Evolutionary conservation across 2,113 vertebrate species (phyloP), one percentile per base, ranked within the genome.

Genomic region (Elephantulus edwardii): DNA sequence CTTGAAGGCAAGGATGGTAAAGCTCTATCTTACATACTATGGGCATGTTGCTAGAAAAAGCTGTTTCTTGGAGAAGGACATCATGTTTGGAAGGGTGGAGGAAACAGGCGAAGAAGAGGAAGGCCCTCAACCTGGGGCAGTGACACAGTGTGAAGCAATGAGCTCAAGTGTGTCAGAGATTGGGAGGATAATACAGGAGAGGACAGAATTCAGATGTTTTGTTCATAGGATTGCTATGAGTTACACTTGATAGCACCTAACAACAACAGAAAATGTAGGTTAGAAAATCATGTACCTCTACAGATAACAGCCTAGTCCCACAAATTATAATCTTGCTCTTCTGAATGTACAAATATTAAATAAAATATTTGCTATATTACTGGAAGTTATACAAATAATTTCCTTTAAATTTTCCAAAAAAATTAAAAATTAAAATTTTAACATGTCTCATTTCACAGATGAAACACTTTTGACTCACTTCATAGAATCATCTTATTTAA

Each of bases 341-440:
- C 79, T 81, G 17, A 92, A 54, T 50, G 19, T 56, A 71, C 22
- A 78, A 82, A 48, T 72, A 54, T 90, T 77, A 48, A 77, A 76
- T 58, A 94, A 90, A 93, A 94, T 83, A 86, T 89, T 64, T 89
- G 60, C 77, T 85, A 50, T 83, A 91, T 94, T 92, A 79, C 64
- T 93, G 77, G 78, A 95, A 94, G 89, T 79, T 93, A 87, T 88
- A 83, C 54, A 93, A 95, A 93, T 76, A 78, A 10, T 13, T 89
- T 85, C 50, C 40, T 12, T 40, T 66, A 80, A 71, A 66, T 24
- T 87, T 79, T 88, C 81, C 87, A n/a, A 91, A 84, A 88, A 33
- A 86, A 28, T 86, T 56, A 62, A 91, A n/a, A 88, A 71, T 38
- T 87, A 64, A 66, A n/a, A 70, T 62, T 80, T 93, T 62, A 42